A percentile compares a stretch with the other conserved stretches of the same genome.
Evolutionary conservation across 2,888 invertebrate genomes (phyloP).

Genomic region (Pachycephus smyrnensis): DNA sequence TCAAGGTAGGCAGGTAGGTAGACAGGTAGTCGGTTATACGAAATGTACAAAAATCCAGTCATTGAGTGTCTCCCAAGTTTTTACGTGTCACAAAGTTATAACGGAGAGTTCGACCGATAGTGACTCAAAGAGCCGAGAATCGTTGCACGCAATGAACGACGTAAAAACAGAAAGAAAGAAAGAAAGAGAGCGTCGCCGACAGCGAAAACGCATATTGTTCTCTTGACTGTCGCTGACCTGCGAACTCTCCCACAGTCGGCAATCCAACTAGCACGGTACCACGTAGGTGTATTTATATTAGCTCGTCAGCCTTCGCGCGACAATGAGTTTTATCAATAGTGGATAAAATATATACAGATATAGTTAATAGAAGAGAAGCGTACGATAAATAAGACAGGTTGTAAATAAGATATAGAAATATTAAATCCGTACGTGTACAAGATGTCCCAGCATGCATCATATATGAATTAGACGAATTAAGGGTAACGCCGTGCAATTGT

Average conservation of each 20-base stretch:
- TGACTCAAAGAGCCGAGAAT: not conserved
- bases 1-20: not conserved
- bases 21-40: not conserved
- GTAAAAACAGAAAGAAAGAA: not conserved
- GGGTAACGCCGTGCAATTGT: not conserved
- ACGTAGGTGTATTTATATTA: not conserved
- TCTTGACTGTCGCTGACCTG: constrained; percentile 58
- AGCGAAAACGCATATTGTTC: constrained; percentile 56
- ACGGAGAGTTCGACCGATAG: not conserved
- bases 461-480: not conserved
- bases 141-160: not conserved
- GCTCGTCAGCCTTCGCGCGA: not conserved
- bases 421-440: not conserved
- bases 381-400: not conserved
- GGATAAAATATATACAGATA: not conserved
- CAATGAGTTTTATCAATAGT: not conserved
- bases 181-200: constrained; percentile 29
- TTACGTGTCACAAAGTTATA: not conserved
- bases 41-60: not conserved
- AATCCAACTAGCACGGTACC: not conserved
- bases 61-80: not conserved
- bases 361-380: not conserved
- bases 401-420: not conserved
- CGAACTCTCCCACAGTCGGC: constrained; percentile 60
- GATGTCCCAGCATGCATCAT: not conserved